These are phyloP conservation scores for Anthophora plumipes DNA, from an alignment of 2,888 invertebrate species.

Conservation along the genomic window DNA sequence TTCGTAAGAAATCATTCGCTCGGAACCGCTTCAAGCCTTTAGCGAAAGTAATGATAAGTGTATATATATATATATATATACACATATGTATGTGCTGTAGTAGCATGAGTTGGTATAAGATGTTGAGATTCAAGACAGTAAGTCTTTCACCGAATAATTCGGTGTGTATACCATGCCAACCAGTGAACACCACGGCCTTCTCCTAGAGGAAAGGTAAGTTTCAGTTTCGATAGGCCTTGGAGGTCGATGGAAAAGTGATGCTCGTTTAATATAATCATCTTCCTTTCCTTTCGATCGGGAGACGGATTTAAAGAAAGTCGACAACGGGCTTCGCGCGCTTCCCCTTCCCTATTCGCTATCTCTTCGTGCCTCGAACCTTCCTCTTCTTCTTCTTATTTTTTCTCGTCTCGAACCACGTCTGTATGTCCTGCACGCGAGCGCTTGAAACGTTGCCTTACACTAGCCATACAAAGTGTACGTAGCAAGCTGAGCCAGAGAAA, in stretches of 20 bases:
- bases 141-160: constrained; percentile 70
- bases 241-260: constrained; percentile 73
- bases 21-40: constrained; percentile 49
- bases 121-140: constrained; percentile 25
- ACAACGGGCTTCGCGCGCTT: constrained; percentile 35
- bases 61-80: background rate
- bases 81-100: too few species aligned
- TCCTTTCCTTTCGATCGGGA: constrained; percentile 57
- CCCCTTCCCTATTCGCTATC: constrained; percentile 10
- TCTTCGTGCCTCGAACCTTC: constrained; percentile 34
- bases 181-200: constrained; percentile 56
- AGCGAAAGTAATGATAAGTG: constrained; percentile 69
- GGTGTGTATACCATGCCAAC: constrained; percentile 9
- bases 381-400: constrained; percentile 28
- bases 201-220: constrained; percentile 65
- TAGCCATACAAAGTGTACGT: constrained; percentile 40
- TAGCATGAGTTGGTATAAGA: background rate
- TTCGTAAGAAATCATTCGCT: constrained; percentile 53
- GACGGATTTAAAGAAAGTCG: constrained; percentile 70
- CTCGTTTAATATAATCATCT: constrained; percentile 63
- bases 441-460: constrained; percentile 41
- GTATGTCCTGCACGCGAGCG: constrained; percentile 32
- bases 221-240: constrained; percentile 75
- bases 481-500: constrained; percentile 75
- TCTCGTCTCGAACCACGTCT: constrained; percentile 36